These are phyloP conservation scores for Saccostrea glomerata DNA, from an alignment of 1,140 invertebrate genomes.

Conservation along the genomic window DNA sequence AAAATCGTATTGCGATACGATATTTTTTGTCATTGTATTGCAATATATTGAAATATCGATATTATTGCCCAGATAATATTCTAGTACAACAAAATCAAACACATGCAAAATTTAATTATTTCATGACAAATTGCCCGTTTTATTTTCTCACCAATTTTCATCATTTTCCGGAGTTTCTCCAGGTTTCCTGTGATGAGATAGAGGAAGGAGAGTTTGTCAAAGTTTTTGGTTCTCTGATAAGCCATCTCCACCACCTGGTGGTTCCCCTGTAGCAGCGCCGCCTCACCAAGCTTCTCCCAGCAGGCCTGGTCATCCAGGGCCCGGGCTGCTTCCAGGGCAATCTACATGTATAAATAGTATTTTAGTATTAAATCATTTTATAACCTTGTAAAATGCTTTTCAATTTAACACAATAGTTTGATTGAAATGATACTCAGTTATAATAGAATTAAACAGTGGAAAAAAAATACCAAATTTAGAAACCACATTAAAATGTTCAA, in stretches of 20 bases:
- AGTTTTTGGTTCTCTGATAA: constrained; percentile 99
- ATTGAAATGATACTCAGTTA: too few species aligned
- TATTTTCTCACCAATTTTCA: constrained; percentile 89
- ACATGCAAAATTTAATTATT: neutral
- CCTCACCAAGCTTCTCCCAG: constrained; percentile 98
- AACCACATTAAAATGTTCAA: too few species aligned
- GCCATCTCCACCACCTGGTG: constrained; percentile 99
- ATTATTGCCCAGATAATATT: neutral
- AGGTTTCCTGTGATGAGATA: constrained; percentile 99
- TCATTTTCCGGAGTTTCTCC: constrained; percentile 99
- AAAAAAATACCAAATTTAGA: too few species aligned
- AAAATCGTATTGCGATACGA: too few species aligned
- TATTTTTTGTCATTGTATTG: too few species aligned
- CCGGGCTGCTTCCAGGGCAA: constrained; percentile 92
- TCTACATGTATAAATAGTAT: constrained; percentile 69
- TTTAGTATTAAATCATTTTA: too few species aligned
- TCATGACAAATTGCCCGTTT: too few species aligned
- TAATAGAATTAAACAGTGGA: too few species aligned
- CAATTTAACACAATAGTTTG: too few species aligned
- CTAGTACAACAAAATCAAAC: neutral
- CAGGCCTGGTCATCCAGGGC: constrained; percentile 95
- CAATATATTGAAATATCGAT: too few species aligned
- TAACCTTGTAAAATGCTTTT: too few species aligned
- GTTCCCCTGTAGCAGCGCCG: constrained; percentile 95
- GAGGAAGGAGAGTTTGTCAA: constrained; percentile 98